Percentiles rank a stretch among this genome's conserved stretches.
phyloP scores from a whole-genome alignment of 2,797 vertebrate genomes.

The Pseudochromis fuscus region DNA sequence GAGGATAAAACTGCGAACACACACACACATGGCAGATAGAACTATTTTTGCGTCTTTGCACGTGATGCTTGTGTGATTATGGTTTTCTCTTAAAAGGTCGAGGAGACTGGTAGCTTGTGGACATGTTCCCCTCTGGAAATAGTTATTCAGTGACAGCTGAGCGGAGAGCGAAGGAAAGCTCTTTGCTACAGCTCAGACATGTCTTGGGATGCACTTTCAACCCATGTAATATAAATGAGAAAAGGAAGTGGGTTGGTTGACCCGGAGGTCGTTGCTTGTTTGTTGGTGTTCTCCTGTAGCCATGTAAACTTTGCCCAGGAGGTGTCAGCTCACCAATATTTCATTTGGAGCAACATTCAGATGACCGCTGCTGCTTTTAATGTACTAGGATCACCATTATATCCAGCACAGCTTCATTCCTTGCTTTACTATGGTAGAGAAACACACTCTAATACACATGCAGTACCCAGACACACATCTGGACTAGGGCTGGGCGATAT shows the following conservation, averaged over 20 bases:
- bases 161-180: constrained; percentile 2
- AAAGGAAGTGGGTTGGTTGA: constrained; percentile 46
- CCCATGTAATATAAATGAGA: constrained; percentile 67
- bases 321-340: constrained; percentile 40
- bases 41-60: constrained; percentile 32
- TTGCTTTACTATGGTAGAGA: background rate
- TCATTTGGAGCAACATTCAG: constrained; percentile 36
- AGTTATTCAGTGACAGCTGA: constrained; percentile 35
- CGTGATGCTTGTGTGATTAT: constrained; percentile 16
- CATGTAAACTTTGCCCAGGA: constrained; percentile 21
- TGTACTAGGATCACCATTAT: background rate
- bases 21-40: constrained; percentile 24
- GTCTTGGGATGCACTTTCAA: constrained; percentile 54
- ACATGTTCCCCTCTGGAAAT: constrained; percentile 10
- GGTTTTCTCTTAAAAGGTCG: constrained; percentile 33
- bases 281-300: constrained; percentile 24
- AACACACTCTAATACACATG: background rate
- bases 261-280: constrained; percentile 35
- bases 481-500: too few relatives aligned
- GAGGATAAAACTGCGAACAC: constrained; percentile 13
- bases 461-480: background rate
- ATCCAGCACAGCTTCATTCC: background rate
- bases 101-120: constrained; percentile 11
- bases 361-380: constrained; percentile 6
- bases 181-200: constrained; percentile 14